Evolutionary conservation across 2,113 vertebrate species (phyloP).

Genomic region (Picathartes gymnocephalus): DNA sequence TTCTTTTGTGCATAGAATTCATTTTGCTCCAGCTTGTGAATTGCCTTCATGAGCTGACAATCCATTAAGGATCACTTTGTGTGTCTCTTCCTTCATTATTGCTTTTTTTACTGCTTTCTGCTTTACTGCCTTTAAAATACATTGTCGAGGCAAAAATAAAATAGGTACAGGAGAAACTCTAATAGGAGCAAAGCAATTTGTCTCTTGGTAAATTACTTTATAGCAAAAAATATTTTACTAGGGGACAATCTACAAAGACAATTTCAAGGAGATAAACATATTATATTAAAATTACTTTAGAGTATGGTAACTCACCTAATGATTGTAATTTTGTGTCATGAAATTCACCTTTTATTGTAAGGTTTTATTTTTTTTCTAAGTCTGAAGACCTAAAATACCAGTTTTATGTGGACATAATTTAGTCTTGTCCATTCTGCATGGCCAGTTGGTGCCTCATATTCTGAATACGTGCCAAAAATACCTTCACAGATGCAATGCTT

Average conservation of each 20-base stretch:
- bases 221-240: constrained; percentile 30
- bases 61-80: constrained; percentile 69
- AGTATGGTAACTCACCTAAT: not conserved
- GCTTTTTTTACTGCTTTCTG: constrained; percentile 68
- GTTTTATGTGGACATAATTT: not conserved
- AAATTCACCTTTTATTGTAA: not conserved
- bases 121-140: constrained; percentile 67
- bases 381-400: not conserved
- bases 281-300: not conserved
- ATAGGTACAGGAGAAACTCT: constrained; percentile 38
- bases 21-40: constrained; percentile 65
- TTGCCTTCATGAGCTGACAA: constrained; percentile 61
- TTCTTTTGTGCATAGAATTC: constrained; percentile 67
- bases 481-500: not conserved
- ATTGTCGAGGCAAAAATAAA: constrained; percentile 62
- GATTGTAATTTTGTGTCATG: not conserved
- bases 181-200: constrained; percentile 21
- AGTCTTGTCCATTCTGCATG: not conserved
- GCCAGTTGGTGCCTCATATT: not conserved
- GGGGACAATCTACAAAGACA: not conserved
- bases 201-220: constrained; percentile 43
- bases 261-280: not conserved
- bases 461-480: not conserved
- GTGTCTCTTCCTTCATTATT: constrained; percentile 67
- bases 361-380: not conserved